Conservation (phyloP, 1,140 invertebrate genomes). For the Chironomus striatipennis region DNA sequence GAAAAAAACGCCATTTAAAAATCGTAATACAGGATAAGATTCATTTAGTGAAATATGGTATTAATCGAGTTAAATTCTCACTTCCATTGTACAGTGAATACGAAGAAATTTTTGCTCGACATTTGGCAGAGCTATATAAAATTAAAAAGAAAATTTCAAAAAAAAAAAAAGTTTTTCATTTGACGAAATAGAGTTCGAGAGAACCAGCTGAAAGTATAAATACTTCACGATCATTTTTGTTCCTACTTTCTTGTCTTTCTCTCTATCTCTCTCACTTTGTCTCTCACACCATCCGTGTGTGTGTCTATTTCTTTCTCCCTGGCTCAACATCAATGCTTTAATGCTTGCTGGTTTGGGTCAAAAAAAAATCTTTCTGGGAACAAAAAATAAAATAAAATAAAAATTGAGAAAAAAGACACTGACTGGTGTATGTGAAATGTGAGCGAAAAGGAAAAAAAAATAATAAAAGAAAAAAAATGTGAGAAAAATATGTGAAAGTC, state of each 20-base stretch:
- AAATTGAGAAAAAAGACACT: too few species aligned
- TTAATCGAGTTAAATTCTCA: not conserved
- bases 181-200: constrained; percentile 16
- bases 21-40: not conserved
- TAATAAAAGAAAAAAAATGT: not conserved
- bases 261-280: not conserved
- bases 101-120: constrained; percentile 10
- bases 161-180: constrained; percentile 12
- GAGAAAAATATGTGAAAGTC: constrained; percentile 9
- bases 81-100: not conserved
- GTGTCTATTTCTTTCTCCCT: not conserved
- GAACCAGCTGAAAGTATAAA: constrained; percentile 23
- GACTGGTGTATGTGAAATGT: not conserved
- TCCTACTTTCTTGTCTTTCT: not conserved
- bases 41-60: not conserved
- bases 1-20: constrained; percentile 14
- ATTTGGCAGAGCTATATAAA: constrained; percentile 5
- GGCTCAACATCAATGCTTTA: not conserved
- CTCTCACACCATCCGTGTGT: not conserved
- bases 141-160: not conserved
- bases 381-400: not conserved
- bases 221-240: constrained; percentile 16
- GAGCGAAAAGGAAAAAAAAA: not conserved
- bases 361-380: not conserved
- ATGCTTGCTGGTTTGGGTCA: not conserved